Evolutionary conservation across 2,888 invertebrate genomes (phyloP).

Genomic region (Germaria angustata): DNA sequence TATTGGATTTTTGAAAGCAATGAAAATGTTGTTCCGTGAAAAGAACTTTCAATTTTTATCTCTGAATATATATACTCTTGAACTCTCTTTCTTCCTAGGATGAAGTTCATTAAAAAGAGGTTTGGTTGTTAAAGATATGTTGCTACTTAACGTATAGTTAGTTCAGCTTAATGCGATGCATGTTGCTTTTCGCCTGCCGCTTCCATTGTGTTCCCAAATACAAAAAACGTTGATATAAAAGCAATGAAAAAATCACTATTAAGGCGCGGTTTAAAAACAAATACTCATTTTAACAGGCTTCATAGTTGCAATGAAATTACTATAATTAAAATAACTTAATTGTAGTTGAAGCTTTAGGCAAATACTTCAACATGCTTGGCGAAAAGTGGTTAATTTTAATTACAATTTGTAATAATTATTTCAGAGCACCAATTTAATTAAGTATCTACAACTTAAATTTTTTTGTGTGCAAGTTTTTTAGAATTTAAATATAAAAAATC

Average conservation of each 20-base stretch:
- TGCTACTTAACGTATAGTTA: too few relatives aligned
- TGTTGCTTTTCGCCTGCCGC: not conserved
- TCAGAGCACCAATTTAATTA: not conserved
- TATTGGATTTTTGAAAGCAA: too few relatives aligned
- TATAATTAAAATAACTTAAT: conserved; percentile 28
- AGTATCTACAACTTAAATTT: not conserved
- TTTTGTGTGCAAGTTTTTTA: not conserved
- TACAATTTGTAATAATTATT: conserved; percentile 7
- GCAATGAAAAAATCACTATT: not conserved
- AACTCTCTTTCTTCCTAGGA: too few relatives aligned
- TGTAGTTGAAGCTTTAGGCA: not conserved
- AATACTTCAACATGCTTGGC: not conserved
- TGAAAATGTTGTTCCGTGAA: too few relatives aligned
- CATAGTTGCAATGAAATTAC: conserved; percentile 5
- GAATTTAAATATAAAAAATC: conserved; percentile 2
- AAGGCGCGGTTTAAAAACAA: conserved; percentile 2
- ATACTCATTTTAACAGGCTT: not conserved
- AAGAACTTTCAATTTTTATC: too few relatives aligned
- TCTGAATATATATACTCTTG: too few relatives aligned
- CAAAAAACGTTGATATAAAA: not conserved
- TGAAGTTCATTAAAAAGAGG: too few relatives aligned
- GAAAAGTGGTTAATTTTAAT: conserved; percentile 16
- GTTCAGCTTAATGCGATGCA: too few relatives aligned
- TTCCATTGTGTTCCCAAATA: not conserved
- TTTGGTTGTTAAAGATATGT: too few relatives aligned